A percentile compares a stretch with the other conserved stretches of the same genome.
phyloP scores from a whole-genome alignment of 1,140 invertebrate genomes.

The Cydia fagiglandana region DNA sequence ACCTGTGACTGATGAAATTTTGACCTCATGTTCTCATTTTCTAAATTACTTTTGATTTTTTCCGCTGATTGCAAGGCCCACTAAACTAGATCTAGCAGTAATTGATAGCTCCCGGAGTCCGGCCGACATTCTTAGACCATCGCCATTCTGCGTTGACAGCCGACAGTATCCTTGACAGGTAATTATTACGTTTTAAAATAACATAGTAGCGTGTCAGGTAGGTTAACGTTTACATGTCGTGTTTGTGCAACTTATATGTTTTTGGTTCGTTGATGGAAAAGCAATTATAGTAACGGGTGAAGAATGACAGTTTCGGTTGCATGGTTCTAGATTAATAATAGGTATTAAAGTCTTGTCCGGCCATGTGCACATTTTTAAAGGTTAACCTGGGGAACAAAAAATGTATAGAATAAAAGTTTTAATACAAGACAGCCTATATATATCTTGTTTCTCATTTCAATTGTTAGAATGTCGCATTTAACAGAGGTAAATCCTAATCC shows the following conservation, averaged over 20 bases:
- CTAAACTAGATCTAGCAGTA: conserved; percentile 17
- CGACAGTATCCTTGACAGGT: conserved; percentile 25
- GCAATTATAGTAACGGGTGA: background rate
- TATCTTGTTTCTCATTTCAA: too few relatives aligned
- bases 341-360: background rate
- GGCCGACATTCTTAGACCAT: conserved; percentile 17
- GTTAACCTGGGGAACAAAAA: background rate
- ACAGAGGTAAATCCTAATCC: too few relatives aligned
- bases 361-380: background rate
- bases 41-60: background rate
- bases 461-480: too few relatives aligned
- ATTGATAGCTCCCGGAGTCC: conserved; percentile 29
- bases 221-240: background rate
- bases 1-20: too few relatives aligned
- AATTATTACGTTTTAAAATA: conserved; percentile 19
- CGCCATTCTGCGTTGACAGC: conserved; percentile 4
- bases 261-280: conserved; percentile 7
- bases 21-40: background rate
- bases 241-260: background rate
- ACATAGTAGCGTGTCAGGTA: background rate
- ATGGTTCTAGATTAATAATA: background rate
- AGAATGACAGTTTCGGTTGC: background rate
- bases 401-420: background rate
- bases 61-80: background rate
- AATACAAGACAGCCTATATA: too few relatives aligned